Percentiles rank a stretch among this genome's conserved stretches.
Conservation (phyloP, 2,113 vertebrate genomes). For the Dipodomys merriami region DNA sequence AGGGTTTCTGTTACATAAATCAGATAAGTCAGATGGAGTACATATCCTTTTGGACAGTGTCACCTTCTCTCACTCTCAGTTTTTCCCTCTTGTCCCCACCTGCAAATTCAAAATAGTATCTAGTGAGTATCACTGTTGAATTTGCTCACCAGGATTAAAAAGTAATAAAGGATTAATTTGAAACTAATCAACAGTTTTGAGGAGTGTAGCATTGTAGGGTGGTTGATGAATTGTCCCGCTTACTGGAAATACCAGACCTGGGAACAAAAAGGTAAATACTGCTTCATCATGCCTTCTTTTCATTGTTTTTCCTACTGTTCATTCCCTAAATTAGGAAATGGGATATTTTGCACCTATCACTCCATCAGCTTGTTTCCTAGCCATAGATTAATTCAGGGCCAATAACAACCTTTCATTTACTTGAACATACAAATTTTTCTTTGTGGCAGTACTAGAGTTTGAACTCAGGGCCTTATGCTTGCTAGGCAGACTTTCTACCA, state of each 20-base stretch:
- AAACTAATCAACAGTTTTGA: background rate
- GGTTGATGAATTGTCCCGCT: background rate
- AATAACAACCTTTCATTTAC: background rate
- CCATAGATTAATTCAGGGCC: background rate
- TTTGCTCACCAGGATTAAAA: background rate
- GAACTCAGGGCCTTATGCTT: too few species aligned
- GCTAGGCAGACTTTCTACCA: too few species aligned
- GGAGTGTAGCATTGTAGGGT: background rate
- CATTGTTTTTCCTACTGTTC: background rate
- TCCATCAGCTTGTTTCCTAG: background rate
- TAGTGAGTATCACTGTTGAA: too few species aligned
- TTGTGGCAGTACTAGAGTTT: too few species aligned
- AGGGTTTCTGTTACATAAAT: too few species aligned
- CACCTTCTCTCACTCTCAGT: too few species aligned
- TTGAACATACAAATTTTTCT: background rate
- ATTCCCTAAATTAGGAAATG: background rate
- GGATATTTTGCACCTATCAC: background rate
- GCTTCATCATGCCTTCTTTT: background rate
- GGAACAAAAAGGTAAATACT: background rate
- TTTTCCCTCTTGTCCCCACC: too few species aligned
- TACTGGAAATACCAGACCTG: background rate
- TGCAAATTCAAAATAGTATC: too few species aligned
- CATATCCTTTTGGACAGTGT: too few species aligned
- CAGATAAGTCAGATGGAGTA: too few species aligned
- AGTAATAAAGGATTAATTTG: background rate